These are phyloP conservation scores for Australoheros facetus DNA, from an alignment of 2,797 vertebrate species.

Conservation along the genomic window DNA sequence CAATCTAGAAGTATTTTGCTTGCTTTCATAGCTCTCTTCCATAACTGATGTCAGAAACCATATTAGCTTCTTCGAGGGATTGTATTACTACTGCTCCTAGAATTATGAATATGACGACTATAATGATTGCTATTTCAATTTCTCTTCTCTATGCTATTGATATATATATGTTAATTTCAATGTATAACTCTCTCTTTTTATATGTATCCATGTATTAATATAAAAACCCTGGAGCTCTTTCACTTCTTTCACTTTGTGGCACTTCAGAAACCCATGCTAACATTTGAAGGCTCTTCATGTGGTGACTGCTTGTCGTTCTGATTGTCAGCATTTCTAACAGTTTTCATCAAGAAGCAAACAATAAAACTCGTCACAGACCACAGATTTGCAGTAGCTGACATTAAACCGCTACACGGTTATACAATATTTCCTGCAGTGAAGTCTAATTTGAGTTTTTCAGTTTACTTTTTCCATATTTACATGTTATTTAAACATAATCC, in stretches of 20 bases:
- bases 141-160: constrained; percentile 86
- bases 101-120: constrained; percentile 81
- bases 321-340: not conserved
- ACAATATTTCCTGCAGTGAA: not conserved
- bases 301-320: not conserved
- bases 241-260: not conserved
- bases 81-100: constrained; percentile 80
- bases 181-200: constrained; percentile 86
- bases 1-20: too few species aligned
- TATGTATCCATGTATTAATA: constrained; percentile 86
- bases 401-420: not conserved
- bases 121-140: constrained; percentile 84
- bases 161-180: constrained; percentile 86
- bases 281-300: not conserved
- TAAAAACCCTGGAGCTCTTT: constrained; percentile 54
- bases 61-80: constrained; percentile 80
- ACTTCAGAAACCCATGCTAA: not conserved
- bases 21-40: not conserved
- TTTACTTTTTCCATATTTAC: not conserved
- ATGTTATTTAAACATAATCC: not conserved
- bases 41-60: not conserved
- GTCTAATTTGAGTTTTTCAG: not conserved
- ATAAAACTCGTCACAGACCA: not conserved
- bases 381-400: not conserved
- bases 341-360: not conserved